Base-by-base conservation (phyloP, 92 coral and sea anemone species). In the Porites rus region DNA sequence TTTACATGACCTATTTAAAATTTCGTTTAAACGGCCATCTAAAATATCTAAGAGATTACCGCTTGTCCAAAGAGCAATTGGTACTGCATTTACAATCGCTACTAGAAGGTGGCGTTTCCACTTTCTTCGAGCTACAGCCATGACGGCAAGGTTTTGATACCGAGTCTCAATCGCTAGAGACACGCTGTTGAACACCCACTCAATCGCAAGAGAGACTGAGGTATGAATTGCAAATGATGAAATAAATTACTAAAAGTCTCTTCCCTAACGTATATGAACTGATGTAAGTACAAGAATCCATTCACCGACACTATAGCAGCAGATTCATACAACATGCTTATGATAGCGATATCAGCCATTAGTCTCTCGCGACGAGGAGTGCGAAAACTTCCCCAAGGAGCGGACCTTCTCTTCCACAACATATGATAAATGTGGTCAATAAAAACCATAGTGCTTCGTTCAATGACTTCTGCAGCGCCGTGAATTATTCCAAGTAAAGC, bases 331-430 rank as follows among this genome's bases (percentile, higher is more conserved):
- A 79, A 64, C 83, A 79, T 79, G 62, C 83, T 79, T 21, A 79
- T 46, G 61, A 79, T 79, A 63, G 69, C 79, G 79, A 82, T 82
- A 82, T 82, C 86, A 58, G 86, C 86, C 79, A 22, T 82, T 53
- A 82, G 80, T 82, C 86, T 54, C 58, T 82, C 86, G 70, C 86
- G 86, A 51, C 86, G 86, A 82, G 79, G 79, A 70, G 86, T 68
- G 18, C 86, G 86, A 69, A 82, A 82, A 82, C 79, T 82, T 82
- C 86, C 86, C 86, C 86, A 82, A 24, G 86, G 54, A 71, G 77
- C 52, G 24, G 21, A 76, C 17, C n/a, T 62, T n/a, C 66, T 62
- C n/a, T 62, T 62, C 66, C 66, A 62, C 17, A 62, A 20, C 18
- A 16, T n/a, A 62, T 62, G 66, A 62, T 24, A 73, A 51, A 73